A percentile compares a stretch with the other conserved stretches of the same genome.
phyloP scores from a whole-genome alignment of 2,113 vertebrate species.

The Equus quagga region DNA sequence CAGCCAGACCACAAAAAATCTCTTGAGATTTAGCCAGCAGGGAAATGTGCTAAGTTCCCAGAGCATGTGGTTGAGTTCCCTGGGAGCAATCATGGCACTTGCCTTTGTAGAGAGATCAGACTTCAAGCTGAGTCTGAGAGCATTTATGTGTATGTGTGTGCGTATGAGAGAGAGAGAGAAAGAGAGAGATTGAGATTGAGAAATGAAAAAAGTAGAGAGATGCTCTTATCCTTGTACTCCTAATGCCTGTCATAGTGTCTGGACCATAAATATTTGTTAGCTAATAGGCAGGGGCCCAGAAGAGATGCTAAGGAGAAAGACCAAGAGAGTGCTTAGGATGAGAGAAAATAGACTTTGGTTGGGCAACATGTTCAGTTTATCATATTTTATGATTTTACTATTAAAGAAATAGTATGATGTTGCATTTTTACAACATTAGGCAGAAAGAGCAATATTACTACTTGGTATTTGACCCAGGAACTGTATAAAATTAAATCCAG shows the following conservation, averaged over 20 bases:
- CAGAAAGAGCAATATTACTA: background rate
- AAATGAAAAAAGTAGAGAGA: background rate
- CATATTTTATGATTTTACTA: background rate
- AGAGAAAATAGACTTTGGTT: slow-evolving; percentile 21
- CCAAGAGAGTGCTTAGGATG: background rate
- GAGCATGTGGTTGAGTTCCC: background rate
- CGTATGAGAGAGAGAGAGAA: background rate
- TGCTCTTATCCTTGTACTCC: background rate
- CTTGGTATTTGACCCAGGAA: background rate
- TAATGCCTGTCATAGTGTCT: background rate
- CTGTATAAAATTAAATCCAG: background rate
- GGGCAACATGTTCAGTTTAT: background rate
- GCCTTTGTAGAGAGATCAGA: background rate
- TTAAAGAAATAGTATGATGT: background rate
- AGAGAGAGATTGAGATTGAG: background rate
- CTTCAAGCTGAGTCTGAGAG: background rate
- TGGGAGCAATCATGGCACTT: background rate
- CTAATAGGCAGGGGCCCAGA: background rate
- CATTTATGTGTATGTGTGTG: background rate
- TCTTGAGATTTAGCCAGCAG: slow-evolving; percentile 9
- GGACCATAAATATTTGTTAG: background rate
- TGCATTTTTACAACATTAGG: background rate
- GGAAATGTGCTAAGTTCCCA: background rate
- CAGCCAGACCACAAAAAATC: background rate
- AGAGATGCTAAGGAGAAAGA: background rate